phyloP scores from a whole-genome alignment of 2,888 invertebrate species.

The Aleiodes leptofemur region DNA sequence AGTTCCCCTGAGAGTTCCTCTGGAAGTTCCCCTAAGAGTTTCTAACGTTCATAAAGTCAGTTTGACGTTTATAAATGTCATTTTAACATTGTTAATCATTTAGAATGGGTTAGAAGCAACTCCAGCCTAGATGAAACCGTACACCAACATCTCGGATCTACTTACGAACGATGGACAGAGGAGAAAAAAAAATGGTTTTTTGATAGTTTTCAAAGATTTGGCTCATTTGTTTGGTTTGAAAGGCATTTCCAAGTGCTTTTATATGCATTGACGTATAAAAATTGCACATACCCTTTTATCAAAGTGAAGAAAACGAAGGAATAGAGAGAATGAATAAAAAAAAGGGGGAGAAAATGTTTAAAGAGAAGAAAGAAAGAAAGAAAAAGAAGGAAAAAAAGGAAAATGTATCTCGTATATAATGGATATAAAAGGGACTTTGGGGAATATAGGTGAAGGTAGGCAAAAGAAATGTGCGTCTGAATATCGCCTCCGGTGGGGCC shows the following conservation, averaged over 20 bases:
- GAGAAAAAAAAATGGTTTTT: too few relatives aligned
- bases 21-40: too few relatives aligned
- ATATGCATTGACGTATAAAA: conserved; percentile 17
- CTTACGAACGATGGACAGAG: too few relatives aligned
- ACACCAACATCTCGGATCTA: too few relatives aligned
- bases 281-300: conserved; percentile 29
- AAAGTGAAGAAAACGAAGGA: conserved; percentile 22
- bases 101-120: too few relatives aligned
- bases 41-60: too few relatives aligned
- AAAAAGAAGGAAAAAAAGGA: conserved; percentile 12
- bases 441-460: neutral
- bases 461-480: conserved; percentile 29
- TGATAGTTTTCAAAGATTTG: conserved; percentile 16
- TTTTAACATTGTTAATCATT: too few relatives aligned
- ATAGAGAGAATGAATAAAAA: conserved; percentile 15
- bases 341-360: neutral
- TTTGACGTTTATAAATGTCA: too few relatives aligned
- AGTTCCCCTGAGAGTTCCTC: too few relatives aligned
- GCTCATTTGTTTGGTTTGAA: conserved; percentile 9
- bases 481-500: conserved; percentile 31
- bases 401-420: conserved; percentile 31
- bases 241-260: conserved; percentile 23
- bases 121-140: too few relatives aligned
- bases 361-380: neutral
- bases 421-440: conserved; percentile 36